Percentiles rank a stretch among this genome's conserved stretches.
phyloP scores from a whole-genome alignment of 1,140 invertebrate genomes.

The Drosophila subpulchrella region DNA sequence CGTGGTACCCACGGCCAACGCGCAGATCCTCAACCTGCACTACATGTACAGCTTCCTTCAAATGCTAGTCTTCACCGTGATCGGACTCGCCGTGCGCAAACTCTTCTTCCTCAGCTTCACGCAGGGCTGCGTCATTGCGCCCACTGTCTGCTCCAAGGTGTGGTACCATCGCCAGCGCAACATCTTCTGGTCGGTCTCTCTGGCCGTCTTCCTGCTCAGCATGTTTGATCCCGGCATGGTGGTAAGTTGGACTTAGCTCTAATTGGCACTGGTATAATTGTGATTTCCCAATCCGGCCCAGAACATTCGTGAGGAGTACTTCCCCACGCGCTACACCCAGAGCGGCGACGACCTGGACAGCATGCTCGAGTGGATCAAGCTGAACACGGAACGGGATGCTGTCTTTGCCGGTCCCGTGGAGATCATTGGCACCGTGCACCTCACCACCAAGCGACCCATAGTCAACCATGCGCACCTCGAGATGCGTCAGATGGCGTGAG shows the following conservation, averaged over 20 bases:
- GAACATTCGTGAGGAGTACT: constrained; percentile 80
- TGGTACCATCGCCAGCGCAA: constrained; percentile 78
- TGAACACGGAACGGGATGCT: constrained; percentile 80
- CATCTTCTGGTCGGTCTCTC: constrained; percentile 81
- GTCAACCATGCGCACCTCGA: constrained; percentile 82
- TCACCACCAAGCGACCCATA: constrained; percentile 79
- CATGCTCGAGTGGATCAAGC: constrained; percentile 82
- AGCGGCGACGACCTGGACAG: constrained; percentile 69
- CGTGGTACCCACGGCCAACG: constrained; percentile 53
- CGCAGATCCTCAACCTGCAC: constrained; percentile 62
- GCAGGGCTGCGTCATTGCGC: constrained; percentile 80
- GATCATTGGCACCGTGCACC: constrained; percentile 79
- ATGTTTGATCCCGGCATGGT: constrained; percentile 80
- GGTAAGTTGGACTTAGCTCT: constrained; percentile 28
- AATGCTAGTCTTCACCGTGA: constrained; percentile 68
- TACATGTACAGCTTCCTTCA: constrained; percentile 81
- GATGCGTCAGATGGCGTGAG: constrained; percentile 81
- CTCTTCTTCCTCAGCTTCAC: constrained; percentile 82
- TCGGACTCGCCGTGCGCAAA: constrained; percentile 77
- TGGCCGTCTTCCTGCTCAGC: constrained; percentile 77
- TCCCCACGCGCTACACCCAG: constrained; percentile 44
- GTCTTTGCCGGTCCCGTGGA: constrained; percentile 81
- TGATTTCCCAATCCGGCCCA: constrained; percentile 1
- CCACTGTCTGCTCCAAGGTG: constrained; percentile 78
- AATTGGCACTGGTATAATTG: not conserved